Conservation (phyloP, 2,113 vertebrate genomes). For the Naja naja region DNA sequence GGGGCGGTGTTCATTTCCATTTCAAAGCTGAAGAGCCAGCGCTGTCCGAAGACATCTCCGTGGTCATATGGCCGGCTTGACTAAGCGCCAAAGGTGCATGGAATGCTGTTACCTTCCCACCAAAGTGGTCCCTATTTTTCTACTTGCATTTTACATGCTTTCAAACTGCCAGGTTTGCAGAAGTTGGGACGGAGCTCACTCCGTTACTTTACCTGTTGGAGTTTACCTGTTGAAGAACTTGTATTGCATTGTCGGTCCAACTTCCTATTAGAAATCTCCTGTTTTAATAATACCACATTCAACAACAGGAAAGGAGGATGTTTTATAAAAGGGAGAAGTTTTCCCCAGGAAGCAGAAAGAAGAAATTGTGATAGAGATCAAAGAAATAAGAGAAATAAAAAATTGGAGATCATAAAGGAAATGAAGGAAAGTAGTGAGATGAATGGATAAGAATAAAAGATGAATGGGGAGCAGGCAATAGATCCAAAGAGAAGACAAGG, state of each 20-base stretch:
- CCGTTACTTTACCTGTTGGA: neutral
- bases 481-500: neutral
- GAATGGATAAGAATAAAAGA: neutral
- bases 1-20: too few species aligned
- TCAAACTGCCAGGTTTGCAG: too few species aligned
- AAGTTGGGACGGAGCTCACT: too few species aligned
- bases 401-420: neutral
- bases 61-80: too few species aligned
- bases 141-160: too few species aligned
- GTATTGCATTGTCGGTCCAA: neutral
- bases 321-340: neutral
- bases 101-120: too few species aligned
- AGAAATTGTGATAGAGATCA: neutral
- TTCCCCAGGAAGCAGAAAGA: neutral
- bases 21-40: too few species aligned
- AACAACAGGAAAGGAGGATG: neutral
- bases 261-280: neutral
- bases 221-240: neutral
- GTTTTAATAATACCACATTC: neutral
- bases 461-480: neutral
- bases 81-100: too few species aligned
- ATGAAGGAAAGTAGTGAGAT: neutral
- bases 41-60: too few species aligned
- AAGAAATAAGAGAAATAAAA: neutral
- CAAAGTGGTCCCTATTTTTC: too few species aligned